Percentiles rank a stretch among this genome's conserved stretches.
Evolutionary conservation across 2,113 vertebrate genomes (phyloP).

Genomic region (Danionella cerebrum): DNA sequence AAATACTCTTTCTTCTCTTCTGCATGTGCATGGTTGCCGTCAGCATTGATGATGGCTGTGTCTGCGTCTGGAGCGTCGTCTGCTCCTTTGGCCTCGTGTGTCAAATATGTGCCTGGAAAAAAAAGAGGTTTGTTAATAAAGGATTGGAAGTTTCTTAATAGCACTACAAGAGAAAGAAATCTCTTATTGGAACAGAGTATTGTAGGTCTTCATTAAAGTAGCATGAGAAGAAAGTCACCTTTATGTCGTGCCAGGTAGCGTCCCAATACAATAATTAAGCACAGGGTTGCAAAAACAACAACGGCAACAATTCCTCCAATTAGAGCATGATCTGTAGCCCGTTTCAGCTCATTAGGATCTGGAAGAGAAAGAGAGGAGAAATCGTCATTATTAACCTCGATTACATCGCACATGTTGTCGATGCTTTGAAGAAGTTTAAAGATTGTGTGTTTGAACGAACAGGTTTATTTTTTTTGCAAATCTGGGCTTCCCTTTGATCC

Average conservation of each 20-base stretch:
- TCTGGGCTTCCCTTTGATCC: too few relatives aligned
- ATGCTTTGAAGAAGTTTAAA: too few relatives aligned
- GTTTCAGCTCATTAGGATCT: constrained; percentile 91
- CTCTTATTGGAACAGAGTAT: too few relatives aligned
- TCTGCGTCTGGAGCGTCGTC: constrained; percentile 97
- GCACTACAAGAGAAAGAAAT: too few relatives aligned
- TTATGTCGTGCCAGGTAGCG: constrained; percentile 99
- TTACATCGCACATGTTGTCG: too few relatives aligned
- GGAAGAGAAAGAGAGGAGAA: constrained; percentile 49
- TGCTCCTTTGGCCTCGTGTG: constrained; percentile 98
- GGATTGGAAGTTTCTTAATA: background rate
- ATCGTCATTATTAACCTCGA: constrained; percentile 15
- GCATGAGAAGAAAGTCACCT: constrained; percentile 63
- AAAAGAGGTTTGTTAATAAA: constrained; percentile 7
- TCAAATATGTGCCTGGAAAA: constrained; percentile 90
- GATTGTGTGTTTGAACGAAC: too few relatives aligned
- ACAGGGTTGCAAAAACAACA: constrained; percentile 95
- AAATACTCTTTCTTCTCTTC: constrained; percentile 99
- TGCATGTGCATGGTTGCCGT: constrained; percentile 95
- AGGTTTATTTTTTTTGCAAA: too few relatives aligned
- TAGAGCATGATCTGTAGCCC: constrained; percentile 88
- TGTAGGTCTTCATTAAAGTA: too few relatives aligned
- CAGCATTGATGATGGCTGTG: constrained; percentile 98
- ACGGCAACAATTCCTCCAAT: constrained; percentile 98
- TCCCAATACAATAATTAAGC: constrained; percentile 96